These are phyloP conservation scores for Mionectes olivaceus DNA, from an alignment of 2,797 vertebrate genomes.

Conservation along the genomic window DNA sequence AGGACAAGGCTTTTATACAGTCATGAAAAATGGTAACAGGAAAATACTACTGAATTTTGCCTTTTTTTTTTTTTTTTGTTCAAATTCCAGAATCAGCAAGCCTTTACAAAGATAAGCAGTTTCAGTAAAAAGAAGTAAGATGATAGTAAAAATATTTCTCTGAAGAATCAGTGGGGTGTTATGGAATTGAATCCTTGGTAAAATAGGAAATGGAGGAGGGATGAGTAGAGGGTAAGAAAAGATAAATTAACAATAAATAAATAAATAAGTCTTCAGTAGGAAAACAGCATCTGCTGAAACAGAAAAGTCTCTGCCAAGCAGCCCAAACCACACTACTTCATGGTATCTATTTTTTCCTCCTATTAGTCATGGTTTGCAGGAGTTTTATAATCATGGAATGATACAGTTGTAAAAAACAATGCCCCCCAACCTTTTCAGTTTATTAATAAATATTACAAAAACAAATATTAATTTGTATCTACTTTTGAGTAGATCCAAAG, in stretches of 20 bases:
- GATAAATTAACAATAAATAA: not conserved
- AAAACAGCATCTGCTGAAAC: slow-evolving; percentile 74
- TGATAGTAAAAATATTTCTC: not conserved
- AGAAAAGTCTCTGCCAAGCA: slow-evolving; percentile 65
- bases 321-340: slow-evolving; percentile 56
- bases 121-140: not conserved
- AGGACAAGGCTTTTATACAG: not conserved
- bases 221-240: not conserved
- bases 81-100: not conserved
- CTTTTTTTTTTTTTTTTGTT: no score
- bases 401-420: slow-evolving; percentile 62
- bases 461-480: not conserved
- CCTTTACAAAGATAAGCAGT: not conserved
- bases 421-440: not conserved
- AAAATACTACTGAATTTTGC: not conserved
- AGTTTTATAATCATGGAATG: slow-evolving; percentile 48
- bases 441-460: not conserved
- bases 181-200: slow-evolving; percentile 25
- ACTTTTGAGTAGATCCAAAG: slow-evolving; percentile 8
- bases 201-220: not conserved
- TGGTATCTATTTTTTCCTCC: slow-evolving; percentile 14
- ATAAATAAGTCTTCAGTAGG: slow-evolving; percentile 42
- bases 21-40: slow-evolving; percentile 23
- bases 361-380: slow-evolving; percentile 49
- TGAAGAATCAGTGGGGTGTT: slow-evolving; percentile 36